Evolutionary conservation across 2,797 vertebrate genomes (phyloP).

Genomic region (Gymnothorax javanicus): DNA sequence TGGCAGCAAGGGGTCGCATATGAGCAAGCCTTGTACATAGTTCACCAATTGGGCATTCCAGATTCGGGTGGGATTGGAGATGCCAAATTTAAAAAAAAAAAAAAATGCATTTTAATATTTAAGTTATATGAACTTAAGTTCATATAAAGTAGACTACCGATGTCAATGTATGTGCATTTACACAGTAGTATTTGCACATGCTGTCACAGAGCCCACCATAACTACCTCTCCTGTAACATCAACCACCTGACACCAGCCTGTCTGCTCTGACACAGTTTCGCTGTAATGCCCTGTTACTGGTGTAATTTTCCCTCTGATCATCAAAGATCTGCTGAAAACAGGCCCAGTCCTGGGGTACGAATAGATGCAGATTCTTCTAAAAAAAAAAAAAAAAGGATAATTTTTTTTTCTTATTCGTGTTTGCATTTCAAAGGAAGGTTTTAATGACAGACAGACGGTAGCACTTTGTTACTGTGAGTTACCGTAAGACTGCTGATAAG

Average conservation of each 20-base stretch:
- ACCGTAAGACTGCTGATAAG: constrained; percentile 61
- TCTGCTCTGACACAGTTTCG: constrained; percentile 45
- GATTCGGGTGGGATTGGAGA: no score
- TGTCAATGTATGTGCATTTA: neutral
- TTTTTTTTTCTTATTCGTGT: constrained; percentile 49
- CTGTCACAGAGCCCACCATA: constrained; percentile 1
- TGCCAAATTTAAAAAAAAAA: no score
- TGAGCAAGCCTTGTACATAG: no score
- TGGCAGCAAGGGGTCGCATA: no score
- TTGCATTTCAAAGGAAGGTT: constrained; percentile 45
- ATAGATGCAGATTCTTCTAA: constrained; percentile 49
- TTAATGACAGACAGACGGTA: constrained; percentile 58
- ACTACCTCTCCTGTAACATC: constrained; percentile 29
- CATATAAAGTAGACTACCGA: no score
- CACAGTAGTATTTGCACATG: neutral
- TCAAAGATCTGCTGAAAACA: constrained; percentile 35
- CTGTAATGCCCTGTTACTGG: constrained; percentile 30
- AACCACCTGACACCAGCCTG: constrained; percentile 25
- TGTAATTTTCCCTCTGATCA: constrained; percentile 40
- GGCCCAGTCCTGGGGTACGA: constrained; percentile 29
- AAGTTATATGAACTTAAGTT: no score
- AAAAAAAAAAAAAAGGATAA: constrained; percentile 61
- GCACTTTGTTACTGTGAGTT: constrained; percentile 52
- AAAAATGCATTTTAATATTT: no score
- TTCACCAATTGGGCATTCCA: no score